These are phyloP conservation scores for Eueremaeus valkanovi DNA, from an alignment of 2,888 invertebrate species.

Conservation along the genomic window DNA sequence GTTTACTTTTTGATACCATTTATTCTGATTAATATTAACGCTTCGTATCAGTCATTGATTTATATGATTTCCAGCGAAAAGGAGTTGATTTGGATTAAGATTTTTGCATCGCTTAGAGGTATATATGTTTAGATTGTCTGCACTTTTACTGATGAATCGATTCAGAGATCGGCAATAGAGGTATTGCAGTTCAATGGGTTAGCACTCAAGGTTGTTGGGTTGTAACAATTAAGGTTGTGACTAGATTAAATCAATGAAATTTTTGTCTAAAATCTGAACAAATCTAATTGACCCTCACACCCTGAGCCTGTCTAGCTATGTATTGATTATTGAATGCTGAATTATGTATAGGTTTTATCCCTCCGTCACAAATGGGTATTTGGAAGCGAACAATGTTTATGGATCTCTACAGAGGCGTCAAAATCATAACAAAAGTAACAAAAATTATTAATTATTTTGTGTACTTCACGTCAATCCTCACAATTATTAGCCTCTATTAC, in stretches of 20 bases:
- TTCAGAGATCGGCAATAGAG: no score
- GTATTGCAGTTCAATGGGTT: no score
- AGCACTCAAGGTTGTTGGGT: no score
- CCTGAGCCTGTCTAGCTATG: no score
- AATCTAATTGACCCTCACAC: no score
- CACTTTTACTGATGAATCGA: no score
- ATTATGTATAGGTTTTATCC: not conserved
- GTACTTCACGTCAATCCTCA: not conserved
- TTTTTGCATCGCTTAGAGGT: slow-evolving; percentile 22
- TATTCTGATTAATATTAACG: slow-evolving; percentile 16
- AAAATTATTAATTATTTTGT: not conserved
- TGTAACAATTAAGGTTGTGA: no score
- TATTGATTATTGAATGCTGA: not conserved
- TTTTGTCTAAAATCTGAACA: no score
- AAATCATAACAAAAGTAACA: not conserved
- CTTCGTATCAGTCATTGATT: slow-evolving; percentile 28
- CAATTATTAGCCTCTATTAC: not conserved
- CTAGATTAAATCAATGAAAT: no score
- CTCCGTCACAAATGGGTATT: slow-evolving; percentile 17
- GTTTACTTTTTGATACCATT: slow-evolving; percentile 9
- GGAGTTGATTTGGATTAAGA: slow-evolving; percentile 12
- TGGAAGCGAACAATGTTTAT: slow-evolving; percentile 11
- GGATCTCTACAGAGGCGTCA: not conserved
- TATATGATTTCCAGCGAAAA: slow-evolving; percentile 7
- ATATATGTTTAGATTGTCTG: no score